phyloP scores from a whole-genome alignment of 2,888 invertebrate genomes.

The Leptopilina myrica region DNA sequence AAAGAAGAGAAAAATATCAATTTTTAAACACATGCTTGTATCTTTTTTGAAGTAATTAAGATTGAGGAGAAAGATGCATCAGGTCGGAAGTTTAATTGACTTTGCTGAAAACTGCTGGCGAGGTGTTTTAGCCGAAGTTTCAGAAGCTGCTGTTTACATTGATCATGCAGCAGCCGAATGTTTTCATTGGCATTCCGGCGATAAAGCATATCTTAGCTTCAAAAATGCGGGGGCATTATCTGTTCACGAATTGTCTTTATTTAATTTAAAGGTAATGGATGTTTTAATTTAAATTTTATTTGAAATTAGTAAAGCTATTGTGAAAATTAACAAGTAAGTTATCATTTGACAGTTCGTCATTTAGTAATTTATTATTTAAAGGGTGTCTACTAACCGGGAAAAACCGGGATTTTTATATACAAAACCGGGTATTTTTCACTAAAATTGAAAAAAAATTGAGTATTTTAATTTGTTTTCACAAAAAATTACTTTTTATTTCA shows the following conservation, averaged over 20 bases:
- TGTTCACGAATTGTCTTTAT: conserved; percentile 81
- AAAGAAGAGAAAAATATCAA: too few relatives aligned
- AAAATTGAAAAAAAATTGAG: too few relatives aligned
- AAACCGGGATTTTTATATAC: too few relatives aligned
- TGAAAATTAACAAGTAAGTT: not conserved
- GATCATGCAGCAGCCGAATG: conserved; percentile 82
- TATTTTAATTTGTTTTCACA: too few relatives aligned
- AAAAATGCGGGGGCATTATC: conserved; percentile 81
- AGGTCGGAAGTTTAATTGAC: not conserved
- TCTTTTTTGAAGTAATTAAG: too few relatives aligned
- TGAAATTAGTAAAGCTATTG: not conserved
- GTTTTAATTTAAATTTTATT: not conserved
- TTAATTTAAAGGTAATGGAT: conserved; percentile 68
- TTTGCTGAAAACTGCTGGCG: conserved; percentile 78
- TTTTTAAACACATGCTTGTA: too few relatives aligned
- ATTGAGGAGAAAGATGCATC: too few relatives aligned
- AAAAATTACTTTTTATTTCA: too few relatives aligned
- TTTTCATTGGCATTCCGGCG: conserved; percentile 84
- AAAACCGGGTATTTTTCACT: too few relatives aligned
- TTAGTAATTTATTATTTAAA: not conserved
- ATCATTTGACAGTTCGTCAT: too few relatives aligned
- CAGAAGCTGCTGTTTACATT: conserved; percentile 82
- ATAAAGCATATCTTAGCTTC: conserved; percentile 77
- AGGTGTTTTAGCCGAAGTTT: conserved; percentile 80
- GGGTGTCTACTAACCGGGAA: too few relatives aligned